Base-by-base conservation (phyloP, 2,113 vertebrate species). In the Gambusia affinis region DNA sequence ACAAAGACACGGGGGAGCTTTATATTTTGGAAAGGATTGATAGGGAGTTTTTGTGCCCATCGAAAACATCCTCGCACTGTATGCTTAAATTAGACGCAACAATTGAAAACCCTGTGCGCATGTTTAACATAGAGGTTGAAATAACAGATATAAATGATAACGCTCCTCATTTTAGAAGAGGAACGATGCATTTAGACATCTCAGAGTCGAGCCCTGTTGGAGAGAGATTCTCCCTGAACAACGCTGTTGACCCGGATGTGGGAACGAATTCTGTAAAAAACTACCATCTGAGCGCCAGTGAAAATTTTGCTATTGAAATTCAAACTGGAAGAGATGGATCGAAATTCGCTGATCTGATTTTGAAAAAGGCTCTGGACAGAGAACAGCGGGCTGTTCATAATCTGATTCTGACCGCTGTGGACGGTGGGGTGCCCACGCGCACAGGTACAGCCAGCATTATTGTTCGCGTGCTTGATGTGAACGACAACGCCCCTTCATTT, bases 101-200 rank as follows among this genome's bases (percentile, higher is more conserved):
- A 0, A 91, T 96, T 64, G 93, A 95, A 65, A 86, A 92, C 17
- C 94, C 94, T 0, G 66, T 95, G 17, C 86, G 92, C 4, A 93
- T 96, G 72, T 95, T 95, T 84, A 94, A 95, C 15, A 92, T 94
- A 0, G 93, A 94, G 8, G 78, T 93, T 1, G 92, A 93, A 42
- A 90, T 94, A 0, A 60, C 19, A 3, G 92, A 94, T 10, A 92
- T 94, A 4, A 92, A 94, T 4, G 92, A 94, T 4, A 92, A 93
- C 51, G 83, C 89, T 15, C 93, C 93, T 10, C 83, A 87, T 77
- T 94, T 93, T 35, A 81, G 92, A 0, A 85, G 93, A 0, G 95
- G 95, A 22, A 93, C 93, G 15, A 94, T 96, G 86, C 85, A 92
- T 61, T 63, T 93, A 69, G 94, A 94, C 60, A 93, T 95, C 3